Percentiles rank a stretch among this genome's conserved stretches.
These are phyloP conservation scores for Leptodactylus fuscus DNA, from an alignment of 2,113 vertebrate species.

Conservation along the genomic window DNA sequence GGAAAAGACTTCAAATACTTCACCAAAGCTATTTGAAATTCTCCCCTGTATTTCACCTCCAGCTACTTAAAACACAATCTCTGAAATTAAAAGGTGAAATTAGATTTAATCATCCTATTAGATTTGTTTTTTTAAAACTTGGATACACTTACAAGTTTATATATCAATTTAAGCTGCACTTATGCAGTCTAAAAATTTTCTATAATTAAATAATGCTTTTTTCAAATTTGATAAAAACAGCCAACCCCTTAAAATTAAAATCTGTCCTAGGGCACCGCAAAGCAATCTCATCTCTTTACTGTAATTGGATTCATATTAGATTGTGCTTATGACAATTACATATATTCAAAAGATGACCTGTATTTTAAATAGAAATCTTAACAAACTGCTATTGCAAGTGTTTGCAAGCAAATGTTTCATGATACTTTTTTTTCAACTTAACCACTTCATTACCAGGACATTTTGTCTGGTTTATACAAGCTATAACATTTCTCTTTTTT, in stretches of 20 bases:
- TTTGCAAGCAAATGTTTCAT: constrained; percentile 4
- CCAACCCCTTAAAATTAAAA: constrained; percentile 53
- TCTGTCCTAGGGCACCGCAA: constrained; percentile 46
- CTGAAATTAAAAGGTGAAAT: constrained; percentile 51
- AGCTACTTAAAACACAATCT: constrained; percentile 26
- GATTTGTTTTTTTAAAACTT: constrained; percentile 41
- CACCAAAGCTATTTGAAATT: constrained; percentile 11
- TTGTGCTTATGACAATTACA: constrained; percentile 52
- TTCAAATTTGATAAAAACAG: constrained; percentile 55
- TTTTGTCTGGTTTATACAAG: too few species aligned
- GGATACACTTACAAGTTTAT: constrained; percentile 50
- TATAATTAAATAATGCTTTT: constrained; percentile 52
- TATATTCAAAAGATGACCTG: constrained; percentile 34
- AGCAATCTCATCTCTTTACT: constrained; percentile 47
- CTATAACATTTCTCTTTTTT: too few species aligned
- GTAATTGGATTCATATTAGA: constrained; percentile 54
- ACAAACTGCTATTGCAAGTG: neutral
- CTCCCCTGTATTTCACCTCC: constrained; percentile 6
- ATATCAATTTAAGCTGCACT: constrained; percentile 41
- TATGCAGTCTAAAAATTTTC: constrained; percentile 25
- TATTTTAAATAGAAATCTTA: constrained; percentile 27
- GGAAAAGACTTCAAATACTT: neutral
- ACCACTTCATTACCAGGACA: too few species aligned
- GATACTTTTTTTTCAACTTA: neutral
- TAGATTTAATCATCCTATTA: constrained; percentile 45